Evolutionary conservation across 1,140 invertebrate genomes (phyloP).

Genomic region (Anthonomus grandis): DNA sequence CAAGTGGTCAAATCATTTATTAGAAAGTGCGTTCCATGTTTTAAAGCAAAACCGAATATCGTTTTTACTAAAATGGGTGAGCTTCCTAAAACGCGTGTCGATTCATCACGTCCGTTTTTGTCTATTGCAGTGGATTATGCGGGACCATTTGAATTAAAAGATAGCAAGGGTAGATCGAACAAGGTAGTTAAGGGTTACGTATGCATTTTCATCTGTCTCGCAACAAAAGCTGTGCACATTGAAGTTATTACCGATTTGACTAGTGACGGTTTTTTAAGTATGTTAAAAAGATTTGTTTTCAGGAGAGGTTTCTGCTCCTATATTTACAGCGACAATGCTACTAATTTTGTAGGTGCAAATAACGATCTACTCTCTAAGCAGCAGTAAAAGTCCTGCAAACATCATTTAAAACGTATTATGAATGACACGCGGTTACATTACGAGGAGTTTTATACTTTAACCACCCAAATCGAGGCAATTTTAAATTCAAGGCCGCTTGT

Average conservation of each 20-base stretch:
- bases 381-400: too few relatives aligned
- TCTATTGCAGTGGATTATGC: conserved; percentile 31
- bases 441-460: neutral
- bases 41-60: conserved; percentile 18
- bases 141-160: conserved; percentile 21
- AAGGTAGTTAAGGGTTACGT: conserved; percentile 14
- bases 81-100: conserved; percentile 38
- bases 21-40: conserved; percentile 30
- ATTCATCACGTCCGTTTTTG: conserved; percentile 38
- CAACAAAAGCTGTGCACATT: conserved; percentile 19
- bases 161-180: neutral
- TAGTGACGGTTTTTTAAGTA: conserved; percentile 6
- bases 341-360: conserved; percentile 13
- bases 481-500: conserved; percentile 38
- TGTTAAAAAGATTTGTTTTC: conserved; percentile 40
- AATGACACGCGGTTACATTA: neutral
- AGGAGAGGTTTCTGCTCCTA: conserved; percentile 32
- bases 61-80: conserved; percentile 42
- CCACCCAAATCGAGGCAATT: conserved; percentile 30
- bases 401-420: conserved; percentile 34
- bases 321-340: conserved; percentile 34
- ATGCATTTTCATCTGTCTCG: conserved; percentile 17
- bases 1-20: conserved; percentile 29
- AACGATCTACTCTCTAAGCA: conserved; percentile 3
- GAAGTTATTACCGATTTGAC: conserved; percentile 11